phyloP scores from a whole-genome alignment of 2,888 invertebrate genomes.

The Meghimatium bilineatum region DNA sequence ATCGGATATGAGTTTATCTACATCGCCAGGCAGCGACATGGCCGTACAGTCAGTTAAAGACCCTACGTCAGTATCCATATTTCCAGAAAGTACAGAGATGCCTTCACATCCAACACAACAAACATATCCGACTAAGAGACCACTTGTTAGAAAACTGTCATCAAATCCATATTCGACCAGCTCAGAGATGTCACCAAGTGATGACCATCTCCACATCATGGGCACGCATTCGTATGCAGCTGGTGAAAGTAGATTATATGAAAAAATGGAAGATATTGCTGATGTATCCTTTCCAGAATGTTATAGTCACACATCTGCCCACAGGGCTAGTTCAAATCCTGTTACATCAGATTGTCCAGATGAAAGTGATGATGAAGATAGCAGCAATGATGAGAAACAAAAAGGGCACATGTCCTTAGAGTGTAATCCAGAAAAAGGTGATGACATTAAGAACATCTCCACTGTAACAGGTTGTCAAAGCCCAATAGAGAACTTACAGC shows the following conservation, averaged over 20 bases:
- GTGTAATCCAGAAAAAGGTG: not conserved
- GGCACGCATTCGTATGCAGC: slow-evolving; percentile 39
- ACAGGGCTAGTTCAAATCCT: slow-evolving; percentile 40
- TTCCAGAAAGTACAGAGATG: not conserved
- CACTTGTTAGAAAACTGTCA: slow-evolving; percentile 50
- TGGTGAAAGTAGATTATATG: slow-evolving; percentile 8
- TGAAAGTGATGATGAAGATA: slow-evolving; percentile 37
- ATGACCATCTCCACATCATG: slow-evolving; percentile 30
- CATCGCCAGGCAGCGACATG: slow-evolving; percentile 56
- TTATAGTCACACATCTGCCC: not conserved
- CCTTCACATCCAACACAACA: not conserved
- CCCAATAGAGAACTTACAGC: slow-evolving; percentile 3
- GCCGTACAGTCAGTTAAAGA: slow-evolving; percentile 25
- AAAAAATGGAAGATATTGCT: not conserved
- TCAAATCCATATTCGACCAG: slow-evolving; percentile 51
- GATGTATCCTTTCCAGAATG: not conserved
- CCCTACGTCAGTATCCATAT: not conserved
- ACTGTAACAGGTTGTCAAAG: slow-evolving; percentile 4
- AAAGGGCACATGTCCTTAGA: not conserved
- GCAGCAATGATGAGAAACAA: slow-evolving; percentile 21
- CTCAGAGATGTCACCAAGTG: slow-evolving; percentile 44
- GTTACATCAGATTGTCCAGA: slow-evolving; percentile 17
- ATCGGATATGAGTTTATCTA: slow-evolving; percentile 56
- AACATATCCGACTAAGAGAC: slow-evolving; percentile 39
- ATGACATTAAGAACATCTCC: not conserved